Conservation (phyloP, 2,888 invertebrate species). For the Tupiocoris notatus region DNA sequence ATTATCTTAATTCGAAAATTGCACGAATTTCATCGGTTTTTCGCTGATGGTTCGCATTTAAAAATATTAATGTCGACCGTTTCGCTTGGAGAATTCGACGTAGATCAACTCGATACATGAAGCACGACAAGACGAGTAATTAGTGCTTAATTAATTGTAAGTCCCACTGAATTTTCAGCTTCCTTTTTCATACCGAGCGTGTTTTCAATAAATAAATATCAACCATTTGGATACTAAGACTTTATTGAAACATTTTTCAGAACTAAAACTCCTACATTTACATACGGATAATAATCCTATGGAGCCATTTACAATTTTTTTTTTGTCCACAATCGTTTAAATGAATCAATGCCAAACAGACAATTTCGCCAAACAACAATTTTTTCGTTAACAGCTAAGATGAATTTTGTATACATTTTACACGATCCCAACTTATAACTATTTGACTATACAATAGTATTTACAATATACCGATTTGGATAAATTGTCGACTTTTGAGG, state of each 20-base stretch:
- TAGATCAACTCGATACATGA: too few relatives aligned
- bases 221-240: slow-evolving; percentile 30
- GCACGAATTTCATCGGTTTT: too few relatives aligned
- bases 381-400: slow-evolving; percentile 40
- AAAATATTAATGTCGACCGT: too few relatives aligned
- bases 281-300: slow-evolving; percentile 43
- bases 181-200: too few relatives aligned
- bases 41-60: too few relatives aligned
- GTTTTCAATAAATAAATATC: too few relatives aligned
- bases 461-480: slow-evolving; percentile 45
- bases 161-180: too few relatives aligned
- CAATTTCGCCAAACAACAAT: slow-evolving; percentile 45
- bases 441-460: slow-evolving; percentile 46
- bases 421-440: slow-evolving; percentile 42
- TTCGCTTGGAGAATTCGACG: too few relatives aligned
- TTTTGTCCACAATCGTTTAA: slow-evolving; percentile 45
- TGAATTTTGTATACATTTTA: slow-evolving; percentile 46
- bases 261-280: slow-evolving; percentile 48
- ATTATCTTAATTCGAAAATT: too few relatives aligned
- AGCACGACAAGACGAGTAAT: too few relatives aligned
- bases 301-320: slow-evolving; percentile 45
- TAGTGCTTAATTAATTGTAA: too few relatives aligned
- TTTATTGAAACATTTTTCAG: slow-evolving; percentile 44
- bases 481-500: slow-evolving; percentile 48
- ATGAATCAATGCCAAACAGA: slow-evolving; percentile 46